These are phyloP conservation scores for Calidris pygmaea DNA, from an alignment of 2,113 vertebrate genomes.

Conservation along the genomic window DNA sequence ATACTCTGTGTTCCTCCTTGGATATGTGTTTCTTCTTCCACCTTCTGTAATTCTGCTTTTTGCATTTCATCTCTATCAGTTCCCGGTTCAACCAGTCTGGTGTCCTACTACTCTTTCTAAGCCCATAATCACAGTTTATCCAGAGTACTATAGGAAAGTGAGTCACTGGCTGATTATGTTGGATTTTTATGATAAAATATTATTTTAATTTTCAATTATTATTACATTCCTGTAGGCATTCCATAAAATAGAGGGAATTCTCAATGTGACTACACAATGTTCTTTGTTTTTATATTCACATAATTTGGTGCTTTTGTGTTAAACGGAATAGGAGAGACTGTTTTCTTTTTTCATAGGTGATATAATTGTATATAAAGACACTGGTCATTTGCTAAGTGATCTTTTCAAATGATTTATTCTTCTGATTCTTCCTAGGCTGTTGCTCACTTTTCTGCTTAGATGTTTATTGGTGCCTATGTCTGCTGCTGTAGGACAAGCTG, in stretches of 20 bases:
- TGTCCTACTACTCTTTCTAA: neutral
- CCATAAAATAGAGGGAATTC: neutral
- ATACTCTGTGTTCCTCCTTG: neutral
- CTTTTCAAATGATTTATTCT: neutral
- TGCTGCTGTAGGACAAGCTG: neutral
- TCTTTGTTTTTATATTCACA: neutral
- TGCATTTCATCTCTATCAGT: neutral
- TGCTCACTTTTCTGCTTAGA: neutral
- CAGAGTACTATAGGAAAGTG: neutral
- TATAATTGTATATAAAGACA: neutral
- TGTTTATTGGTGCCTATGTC: neutral
- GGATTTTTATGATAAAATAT: neutral
- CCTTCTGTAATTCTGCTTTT: neutral
- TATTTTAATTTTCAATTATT: neutral
- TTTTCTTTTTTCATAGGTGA: neutral
- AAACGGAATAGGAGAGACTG: neutral
- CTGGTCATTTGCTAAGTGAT: neutral
- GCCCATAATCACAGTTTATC: neutral
- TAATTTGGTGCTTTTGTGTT: neutral
- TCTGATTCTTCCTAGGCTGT: neutral
- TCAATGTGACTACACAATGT: neutral
- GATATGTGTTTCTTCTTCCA: neutral
- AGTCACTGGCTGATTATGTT: neutral
- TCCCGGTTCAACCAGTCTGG: neutral
- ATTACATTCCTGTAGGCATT: neutral